Conservation (phyloP, 1,140 invertebrate genomes). For the Macrocentrus cingulum region DNA sequence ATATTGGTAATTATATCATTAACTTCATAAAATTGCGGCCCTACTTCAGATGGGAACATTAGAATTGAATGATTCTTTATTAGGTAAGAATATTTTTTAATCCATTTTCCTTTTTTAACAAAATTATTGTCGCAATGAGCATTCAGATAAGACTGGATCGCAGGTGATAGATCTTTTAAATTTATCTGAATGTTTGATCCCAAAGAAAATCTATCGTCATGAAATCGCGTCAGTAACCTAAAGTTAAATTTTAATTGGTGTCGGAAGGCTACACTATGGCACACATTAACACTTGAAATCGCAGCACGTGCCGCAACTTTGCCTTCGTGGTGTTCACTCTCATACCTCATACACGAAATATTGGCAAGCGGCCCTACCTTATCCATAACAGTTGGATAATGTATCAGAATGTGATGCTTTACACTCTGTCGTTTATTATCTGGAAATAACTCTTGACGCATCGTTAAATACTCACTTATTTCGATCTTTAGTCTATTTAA, state of each 20-base stretch:
- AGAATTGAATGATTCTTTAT: too few species aligned
- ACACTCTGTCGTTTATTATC: constrained; percentile 30
- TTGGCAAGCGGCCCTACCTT: constrained; percentile 31
- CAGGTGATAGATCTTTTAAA: too few species aligned
- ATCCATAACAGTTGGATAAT: constrained; percentile 34
- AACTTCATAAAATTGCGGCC: too few species aligned
- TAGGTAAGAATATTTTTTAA: too few species aligned
- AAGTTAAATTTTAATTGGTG: constrained; percentile 25
- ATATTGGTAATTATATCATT: too few species aligned
- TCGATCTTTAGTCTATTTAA: constrained; percentile 7
- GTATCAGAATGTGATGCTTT: constrained; percentile 39
- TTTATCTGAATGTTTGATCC: too few species aligned
- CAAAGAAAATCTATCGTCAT: too few species aligned
- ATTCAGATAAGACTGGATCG: too few species aligned
- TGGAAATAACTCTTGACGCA: constrained; percentile 26
- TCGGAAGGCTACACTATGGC: constrained; percentile 12
- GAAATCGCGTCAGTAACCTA: constrained; percentile 21
- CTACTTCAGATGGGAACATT: too few species aligned
- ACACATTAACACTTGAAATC: constrained; percentile 15
- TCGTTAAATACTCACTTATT: constrained; percentile 24
- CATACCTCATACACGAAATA: constrained; percentile 36
- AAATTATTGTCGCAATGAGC: too few species aligned
- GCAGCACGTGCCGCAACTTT: constrained; percentile 30
- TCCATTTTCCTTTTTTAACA: too few species aligned
- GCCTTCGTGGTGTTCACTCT: constrained; percentile 37